Evolutionary conservation across 2,888 invertebrate genomes (phyloP).

Genomic region (Athalia cordata): DNA sequence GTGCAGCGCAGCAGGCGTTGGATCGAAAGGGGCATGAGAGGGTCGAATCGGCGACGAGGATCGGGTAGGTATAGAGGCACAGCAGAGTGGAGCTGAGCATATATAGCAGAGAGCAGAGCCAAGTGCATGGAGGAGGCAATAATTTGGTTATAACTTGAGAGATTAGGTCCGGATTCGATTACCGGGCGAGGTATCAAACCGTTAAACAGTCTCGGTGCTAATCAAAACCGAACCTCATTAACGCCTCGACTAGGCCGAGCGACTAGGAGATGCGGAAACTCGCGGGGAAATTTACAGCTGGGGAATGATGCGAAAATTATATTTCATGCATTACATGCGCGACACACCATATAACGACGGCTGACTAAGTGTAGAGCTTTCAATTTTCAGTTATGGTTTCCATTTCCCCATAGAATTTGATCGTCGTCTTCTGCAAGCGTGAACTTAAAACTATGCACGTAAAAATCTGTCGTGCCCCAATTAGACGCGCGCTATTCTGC

Average conservation of each 20-base stretch:
- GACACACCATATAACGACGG: no score
- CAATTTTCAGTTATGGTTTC: no score
- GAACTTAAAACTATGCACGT: no score
- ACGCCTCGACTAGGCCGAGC: conserved; percentile 50
- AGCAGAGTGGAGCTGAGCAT: conserved; percentile 61
- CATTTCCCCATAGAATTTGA: no score
- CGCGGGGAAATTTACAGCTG: not conserved
- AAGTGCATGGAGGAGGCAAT: conserved; percentile 73
- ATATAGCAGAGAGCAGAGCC: conserved; percentile 60
- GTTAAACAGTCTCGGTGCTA: conserved; percentile 75
- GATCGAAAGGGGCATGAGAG: conserved; percentile 47
- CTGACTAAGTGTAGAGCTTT: no score
- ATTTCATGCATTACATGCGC: no score
- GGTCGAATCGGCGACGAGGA: conserved; percentile 49
- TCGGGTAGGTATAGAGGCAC: conserved; percentile 49
- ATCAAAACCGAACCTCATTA: conserved; percentile 75
- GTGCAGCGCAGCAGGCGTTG: conserved; percentile 4
- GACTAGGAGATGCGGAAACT: conserved; percentile 16
- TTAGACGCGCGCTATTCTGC: no score
- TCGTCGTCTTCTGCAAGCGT: no score
- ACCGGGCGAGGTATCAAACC: conserved; percentile 74
- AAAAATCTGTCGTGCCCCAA: no score
- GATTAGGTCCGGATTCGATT: conserved; percentile 75
- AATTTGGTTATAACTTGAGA: conserved; percentile 75
- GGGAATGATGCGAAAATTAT: not conserved